Conservation (phyloP, 2,888 invertebrate genomes). For the Drosophila meridiana region DNA sequence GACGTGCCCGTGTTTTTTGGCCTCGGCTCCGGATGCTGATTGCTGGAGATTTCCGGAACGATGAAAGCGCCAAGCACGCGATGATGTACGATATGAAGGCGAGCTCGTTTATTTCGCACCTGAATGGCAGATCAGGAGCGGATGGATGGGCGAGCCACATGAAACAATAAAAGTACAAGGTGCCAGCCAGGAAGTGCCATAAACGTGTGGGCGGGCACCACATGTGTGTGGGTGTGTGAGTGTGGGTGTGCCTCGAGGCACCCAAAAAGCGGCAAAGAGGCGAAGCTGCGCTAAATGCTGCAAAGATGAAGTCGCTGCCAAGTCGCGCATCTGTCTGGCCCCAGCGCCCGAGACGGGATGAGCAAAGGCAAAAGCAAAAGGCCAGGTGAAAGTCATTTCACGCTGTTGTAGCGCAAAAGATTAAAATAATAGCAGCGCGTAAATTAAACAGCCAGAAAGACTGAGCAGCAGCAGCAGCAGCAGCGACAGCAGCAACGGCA, state of each 20-base stretch:
- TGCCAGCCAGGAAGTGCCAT: slow-evolving; percentile 15
- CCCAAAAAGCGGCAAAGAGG: slow-evolving; percentile 44
- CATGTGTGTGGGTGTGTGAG: slow-evolving; percentile 10
- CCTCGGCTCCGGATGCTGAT: slow-evolving; percentile 56
- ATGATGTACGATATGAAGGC: slow-evolving; percentile 65
- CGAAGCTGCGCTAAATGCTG: slow-evolving; percentile 66
- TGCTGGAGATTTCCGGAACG: slow-evolving; percentile 70
- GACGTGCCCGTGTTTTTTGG: slow-evolving; percentile 32
- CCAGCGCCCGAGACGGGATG: background rate
- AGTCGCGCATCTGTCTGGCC: background rate
- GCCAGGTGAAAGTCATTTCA: slow-evolving; percentile 82
- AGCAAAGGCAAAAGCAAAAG: slow-evolving; percentile 33
- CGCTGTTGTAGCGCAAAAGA: slow-evolving; percentile 82
- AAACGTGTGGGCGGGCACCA: slow-evolving; percentile 13
- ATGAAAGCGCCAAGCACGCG: slow-evolving; percentile 65
- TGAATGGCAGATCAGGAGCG: slow-evolving; percentile 46
- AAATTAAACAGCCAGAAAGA: slow-evolving; percentile 73
- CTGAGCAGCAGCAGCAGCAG: slow-evolving; percentile 10
- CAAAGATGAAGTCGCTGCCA: slow-evolving; percentile 21
- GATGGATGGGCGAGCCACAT: slow-evolving; percentile 44
- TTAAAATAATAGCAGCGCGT: slow-evolving; percentile 82
- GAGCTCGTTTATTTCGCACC: slow-evolving; percentile 70
- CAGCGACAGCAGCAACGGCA: background rate
- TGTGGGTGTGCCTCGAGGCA: slow-evolving; percentile 43
- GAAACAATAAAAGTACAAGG: slow-evolving; percentile 68